phyloP scores from a whole-genome alignment of 2,888 invertebrate genomes.

The Monoplex corrugatus region DNA sequence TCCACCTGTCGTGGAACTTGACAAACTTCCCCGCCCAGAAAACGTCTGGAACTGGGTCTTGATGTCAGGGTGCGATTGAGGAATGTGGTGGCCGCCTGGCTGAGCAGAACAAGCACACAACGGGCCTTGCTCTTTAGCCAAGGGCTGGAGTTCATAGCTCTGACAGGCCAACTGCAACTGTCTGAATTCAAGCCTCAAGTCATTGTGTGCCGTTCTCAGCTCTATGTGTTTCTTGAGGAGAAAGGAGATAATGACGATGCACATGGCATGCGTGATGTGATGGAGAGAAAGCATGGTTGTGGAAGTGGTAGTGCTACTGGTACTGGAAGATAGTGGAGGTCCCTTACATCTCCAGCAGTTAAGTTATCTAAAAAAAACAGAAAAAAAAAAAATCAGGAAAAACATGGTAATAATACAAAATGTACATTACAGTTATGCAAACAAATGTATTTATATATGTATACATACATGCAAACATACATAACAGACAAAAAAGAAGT shows the following conservation, averaged over 20 bases:
- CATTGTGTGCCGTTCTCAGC: conserved; percentile 3
- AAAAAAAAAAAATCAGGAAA: not conserved
- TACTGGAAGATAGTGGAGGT: not conserved
- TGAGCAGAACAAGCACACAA: conserved; percentile 18
- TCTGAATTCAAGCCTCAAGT: not conserved
- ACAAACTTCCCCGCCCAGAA: not conserved
- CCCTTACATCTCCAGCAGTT: not conserved
- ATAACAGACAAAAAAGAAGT: not conserved
- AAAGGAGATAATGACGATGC: conserved; percentile 37
- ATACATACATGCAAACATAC: not conserved
- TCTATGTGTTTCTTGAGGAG: conserved; percentile 46
- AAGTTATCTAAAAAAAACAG: too few species aligned
- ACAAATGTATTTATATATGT: not conserved
- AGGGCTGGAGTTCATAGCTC: not conserved
- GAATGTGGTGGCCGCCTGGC: not conserved
- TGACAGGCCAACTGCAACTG: not conserved
- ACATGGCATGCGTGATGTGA: conserved; percentile 34
- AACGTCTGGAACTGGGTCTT: not conserved
- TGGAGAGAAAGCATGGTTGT: conserved; percentile 38
- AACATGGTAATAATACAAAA: not conserved
- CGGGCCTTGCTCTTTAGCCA: not conserved
- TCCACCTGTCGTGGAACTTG: not conserved
- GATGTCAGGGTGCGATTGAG: not conserved
- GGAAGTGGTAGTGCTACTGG: not conserved
- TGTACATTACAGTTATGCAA: too few species aligned